These are phyloP conservation scores for Pelagia noctiluca DNA, from an alignment of 30 jellyfish, hydroid and myxozoan genomes.

Conservation along the genomic window DNA sequence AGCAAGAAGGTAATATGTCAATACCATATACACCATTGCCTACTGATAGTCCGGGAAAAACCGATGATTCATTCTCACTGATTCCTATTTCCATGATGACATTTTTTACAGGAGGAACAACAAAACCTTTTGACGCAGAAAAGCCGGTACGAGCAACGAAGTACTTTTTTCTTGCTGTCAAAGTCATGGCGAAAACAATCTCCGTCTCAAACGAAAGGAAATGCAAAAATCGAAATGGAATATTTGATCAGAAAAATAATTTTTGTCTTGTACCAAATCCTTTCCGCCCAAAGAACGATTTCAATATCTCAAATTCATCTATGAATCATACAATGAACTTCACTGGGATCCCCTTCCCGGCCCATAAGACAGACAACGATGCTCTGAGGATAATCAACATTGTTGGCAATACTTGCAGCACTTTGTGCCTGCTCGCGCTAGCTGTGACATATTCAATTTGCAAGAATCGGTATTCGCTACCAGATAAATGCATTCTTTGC, in stretches of 20 bases:
- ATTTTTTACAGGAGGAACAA: no score
- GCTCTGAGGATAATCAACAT: slow-evolving; percentile 1
- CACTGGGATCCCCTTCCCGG: no score
- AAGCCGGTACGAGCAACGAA: no score
- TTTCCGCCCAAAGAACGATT: no score
- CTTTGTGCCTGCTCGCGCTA: not conserved
- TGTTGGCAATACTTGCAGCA: slow-evolving; percentile 46
- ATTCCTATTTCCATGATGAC: no score
- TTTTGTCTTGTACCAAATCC: slow-evolving; percentile 4
- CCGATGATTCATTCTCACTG: no score
- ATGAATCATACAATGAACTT: no score
- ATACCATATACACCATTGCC: no score
- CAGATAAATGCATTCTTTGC: slow-evolving; percentile 26
- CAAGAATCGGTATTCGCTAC: slow-evolving; percentile 14
- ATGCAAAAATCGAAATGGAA: slow-evolving; percentile 14
- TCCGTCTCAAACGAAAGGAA: slow-evolving; percentile 14
- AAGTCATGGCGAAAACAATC: slow-evolving; percentile 49
- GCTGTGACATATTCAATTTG: not conserved
- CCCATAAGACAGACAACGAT: not conserved
- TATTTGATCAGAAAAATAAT: not conserved
- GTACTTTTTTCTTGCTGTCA: slow-evolving; percentile 50
- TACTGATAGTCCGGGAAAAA: no score
- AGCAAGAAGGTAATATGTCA: no score
- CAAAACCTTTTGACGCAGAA: no score
- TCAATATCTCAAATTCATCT: no score